phyloP scores from a whole-genome alignment of 1,140 invertebrate species.

The Eriocheir sinensis region DNA sequence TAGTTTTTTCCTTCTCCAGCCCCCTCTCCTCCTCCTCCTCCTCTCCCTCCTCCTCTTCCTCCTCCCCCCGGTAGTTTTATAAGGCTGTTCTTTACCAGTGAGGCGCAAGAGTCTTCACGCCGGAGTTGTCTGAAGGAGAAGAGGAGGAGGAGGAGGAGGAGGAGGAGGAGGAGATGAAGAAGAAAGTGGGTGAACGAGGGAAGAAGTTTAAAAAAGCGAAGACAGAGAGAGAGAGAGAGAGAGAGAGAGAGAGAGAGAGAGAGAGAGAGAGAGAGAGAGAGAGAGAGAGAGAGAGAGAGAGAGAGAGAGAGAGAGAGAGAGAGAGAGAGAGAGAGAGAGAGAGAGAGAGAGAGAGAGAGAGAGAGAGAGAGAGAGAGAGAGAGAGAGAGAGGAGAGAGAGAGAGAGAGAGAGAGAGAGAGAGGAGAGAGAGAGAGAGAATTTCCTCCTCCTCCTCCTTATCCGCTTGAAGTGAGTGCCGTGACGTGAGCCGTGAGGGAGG shows the following conservation, averaged over 20 bases:
- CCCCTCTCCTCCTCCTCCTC: neutral
- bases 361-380: too few relatives aligned
- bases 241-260: neutral
- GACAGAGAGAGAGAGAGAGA: neutral
- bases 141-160: neutral
- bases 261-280: neutral
- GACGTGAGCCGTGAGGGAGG: too few relatives aligned
- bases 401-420: neutral
- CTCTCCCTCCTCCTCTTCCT: too few relatives aligned
- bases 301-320: too few relatives aligned
- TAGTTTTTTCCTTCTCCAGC: neutral
- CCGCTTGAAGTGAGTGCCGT: too few relatives aligned
- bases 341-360: too few relatives aligned
- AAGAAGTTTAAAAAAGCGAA: neutral
- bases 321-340: too few relatives aligned
- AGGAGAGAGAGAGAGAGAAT: neutral
- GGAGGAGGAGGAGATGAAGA: neutral
- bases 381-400: too few relatives aligned
- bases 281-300: neutral
- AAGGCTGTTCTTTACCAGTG: neutral
- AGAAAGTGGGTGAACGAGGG: neutral
- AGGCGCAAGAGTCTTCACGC: neutral
- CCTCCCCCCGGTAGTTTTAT: neutral
- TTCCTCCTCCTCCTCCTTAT: too few relatives aligned
- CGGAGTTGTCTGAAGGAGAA: neutral